Evolutionary conservation across 2,888 invertebrate genomes (phyloP).

Genomic region (Tenodera sinensis): DNA sequence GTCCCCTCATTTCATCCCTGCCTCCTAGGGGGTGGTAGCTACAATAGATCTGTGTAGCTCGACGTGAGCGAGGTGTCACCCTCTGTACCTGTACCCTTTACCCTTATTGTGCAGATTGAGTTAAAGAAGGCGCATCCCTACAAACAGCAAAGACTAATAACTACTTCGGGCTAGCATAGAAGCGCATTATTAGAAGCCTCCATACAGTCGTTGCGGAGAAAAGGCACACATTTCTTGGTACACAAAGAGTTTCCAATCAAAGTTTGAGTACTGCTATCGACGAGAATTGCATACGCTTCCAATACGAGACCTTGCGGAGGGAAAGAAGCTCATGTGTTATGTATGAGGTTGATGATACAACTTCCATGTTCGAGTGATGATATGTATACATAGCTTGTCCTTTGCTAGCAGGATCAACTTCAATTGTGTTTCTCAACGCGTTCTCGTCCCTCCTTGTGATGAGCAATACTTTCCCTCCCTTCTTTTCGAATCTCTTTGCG

Average conservation of each 20-base stretch:
- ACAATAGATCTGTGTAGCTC: too few relatives aligned
- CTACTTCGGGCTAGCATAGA: too few relatives aligned
- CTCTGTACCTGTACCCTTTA: too few relatives aligned
- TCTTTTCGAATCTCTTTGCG: background rate
- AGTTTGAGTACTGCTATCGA: background rate
- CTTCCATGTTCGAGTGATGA: background rate
- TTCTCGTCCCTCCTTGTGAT: background rate
- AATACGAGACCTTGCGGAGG: background rate
- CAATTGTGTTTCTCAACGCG: background rate
- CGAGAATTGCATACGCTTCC: background rate
- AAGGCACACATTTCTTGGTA: background rate
- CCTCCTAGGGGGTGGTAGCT: too few relatives aligned
- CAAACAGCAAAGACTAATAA: too few relatives aligned
- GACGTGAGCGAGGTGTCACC: too few relatives aligned
- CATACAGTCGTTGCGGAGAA: too few relatives aligned
- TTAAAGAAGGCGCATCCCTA: too few relatives aligned
- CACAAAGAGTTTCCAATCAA: background rate
- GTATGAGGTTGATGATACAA: background rate
- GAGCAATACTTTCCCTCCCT: background rate
- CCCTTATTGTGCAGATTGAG: too few relatives aligned
- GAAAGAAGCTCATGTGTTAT: background rate
- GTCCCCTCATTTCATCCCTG: too few relatives aligned
- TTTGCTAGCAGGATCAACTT: background rate
- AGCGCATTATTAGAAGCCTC: too few relatives aligned
- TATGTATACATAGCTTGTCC: background rate